A percentile compares a stretch with the other conserved stretches of the same genome.
phyloP scores from a whole-genome alignment of 2,888 invertebrate species.

The Cheilosia vernalis region DNA sequence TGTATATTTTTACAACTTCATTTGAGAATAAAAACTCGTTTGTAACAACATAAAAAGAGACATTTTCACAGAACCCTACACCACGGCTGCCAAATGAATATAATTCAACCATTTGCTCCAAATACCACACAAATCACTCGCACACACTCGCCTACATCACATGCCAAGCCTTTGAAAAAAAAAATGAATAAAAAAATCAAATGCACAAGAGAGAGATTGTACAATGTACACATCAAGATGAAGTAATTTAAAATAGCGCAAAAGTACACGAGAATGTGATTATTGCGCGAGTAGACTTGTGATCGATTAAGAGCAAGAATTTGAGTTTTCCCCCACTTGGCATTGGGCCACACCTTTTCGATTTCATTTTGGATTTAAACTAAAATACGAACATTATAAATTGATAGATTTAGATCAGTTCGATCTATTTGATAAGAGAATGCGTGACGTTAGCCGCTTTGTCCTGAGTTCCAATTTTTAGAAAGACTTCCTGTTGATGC shows the following conservation, averaged over 20 bases:
- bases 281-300: conserved; percentile 17
- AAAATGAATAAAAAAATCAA: conserved; percentile 4
- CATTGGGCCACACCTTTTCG: conserved; percentile 48
- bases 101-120: conserved; percentile 45
- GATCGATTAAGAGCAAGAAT: conserved; percentile 53
- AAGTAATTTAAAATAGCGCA: conserved; percentile 42
- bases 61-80: conserved; percentile 10
- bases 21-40: conserved; percentile 16
- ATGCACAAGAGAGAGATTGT: conserved; percentile 25
- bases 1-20: neutral
- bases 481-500: conserved; percentile 38
- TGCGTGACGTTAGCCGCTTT: conserved; percentile 1
- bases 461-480: conserved; percentile 38
- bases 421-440: conserved; percentile 27
- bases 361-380: neutral
- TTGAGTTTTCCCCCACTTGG: conserved; percentile 54
- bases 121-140: conserved; percentile 54
- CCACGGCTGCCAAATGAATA: neutral
- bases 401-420: conserved; percentile 37
- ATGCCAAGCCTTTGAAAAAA: conserved; percentile 29
- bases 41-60: neutral
- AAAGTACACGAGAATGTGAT: conserved; percentile 21
- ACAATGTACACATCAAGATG: conserved; percentile 45
- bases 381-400: conserved; percentile 8
- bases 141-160: conserved; percentile 32